phyloP scores from a whole-genome alignment of 2,888 invertebrate species.

The Macrosoma leucophasiata region DNA sequence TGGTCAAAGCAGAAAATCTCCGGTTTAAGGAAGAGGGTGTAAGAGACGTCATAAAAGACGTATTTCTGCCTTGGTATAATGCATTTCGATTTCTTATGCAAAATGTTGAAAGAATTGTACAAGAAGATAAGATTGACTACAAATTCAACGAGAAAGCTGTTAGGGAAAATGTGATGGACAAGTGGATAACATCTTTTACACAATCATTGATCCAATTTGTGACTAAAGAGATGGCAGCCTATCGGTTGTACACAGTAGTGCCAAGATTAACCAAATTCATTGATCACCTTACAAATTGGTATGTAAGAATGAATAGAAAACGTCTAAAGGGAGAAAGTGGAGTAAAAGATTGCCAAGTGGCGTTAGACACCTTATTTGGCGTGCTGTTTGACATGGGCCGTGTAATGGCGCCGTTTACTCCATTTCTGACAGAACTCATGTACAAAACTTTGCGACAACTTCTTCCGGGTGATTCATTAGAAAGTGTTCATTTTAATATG shows the following conservation, averaged over 20 bases:
- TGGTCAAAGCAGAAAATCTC: slow-evolving; percentile 97
- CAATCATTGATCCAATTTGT: slow-evolving; percentile 94
- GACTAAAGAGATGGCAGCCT: slow-evolving; percentile 94
- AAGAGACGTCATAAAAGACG: slow-evolving; percentile 96
- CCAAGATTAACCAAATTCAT: slow-evolving; percentile 96
- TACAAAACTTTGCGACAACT: slow-evolving; percentile 90
- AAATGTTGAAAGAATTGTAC: slow-evolving; percentile 89
- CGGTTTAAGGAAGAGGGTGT: slow-evolving; percentile 98
- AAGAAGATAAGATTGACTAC: slow-evolving; percentile 77
- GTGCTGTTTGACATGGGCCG: slow-evolving; percentile 92
- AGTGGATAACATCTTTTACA: slow-evolving; percentile 97
- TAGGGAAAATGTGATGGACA: slow-evolving; percentile 92
- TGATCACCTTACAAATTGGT: slow-evolving; percentile 99
- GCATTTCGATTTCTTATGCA: slow-evolving; percentile 95
- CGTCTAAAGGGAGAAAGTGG: slow-evolving; percentile 95
- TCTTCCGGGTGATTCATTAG: slow-evolving; percentile 69
- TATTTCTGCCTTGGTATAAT: slow-evolving; percentile 98
- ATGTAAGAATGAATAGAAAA: slow-evolving; percentile 96
- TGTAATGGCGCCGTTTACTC: slow-evolving; percentile 98
- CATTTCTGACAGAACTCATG: slow-evolving; percentile 96
- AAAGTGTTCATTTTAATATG: slow-evolving; percentile 95
- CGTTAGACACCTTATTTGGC: slow-evolving; percentile 90
- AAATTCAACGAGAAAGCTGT: slow-evolving; percentile 71
- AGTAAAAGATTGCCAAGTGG: slow-evolving; percentile 85
- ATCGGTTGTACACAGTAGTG: slow-evolving; percentile 96